Evolutionary conservation across 2,888 invertebrate genomes (phyloP), one percentile per base, ranked within the genome.

Genomic region (Platycheirus rosarum): DNA sequence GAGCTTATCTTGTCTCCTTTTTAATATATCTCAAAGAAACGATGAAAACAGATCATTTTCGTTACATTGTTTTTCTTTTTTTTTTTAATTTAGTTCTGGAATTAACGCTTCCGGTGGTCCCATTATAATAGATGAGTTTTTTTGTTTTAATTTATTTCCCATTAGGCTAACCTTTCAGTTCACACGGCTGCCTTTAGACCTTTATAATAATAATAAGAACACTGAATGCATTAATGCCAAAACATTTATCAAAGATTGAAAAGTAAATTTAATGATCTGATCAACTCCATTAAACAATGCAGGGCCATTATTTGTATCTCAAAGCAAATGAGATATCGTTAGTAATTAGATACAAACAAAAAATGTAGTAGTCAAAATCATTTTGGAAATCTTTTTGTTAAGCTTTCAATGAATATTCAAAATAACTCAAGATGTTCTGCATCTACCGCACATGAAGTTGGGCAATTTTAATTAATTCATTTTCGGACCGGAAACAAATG

Each of bases 401-500:
- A 13, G 5, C 1, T 37, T 18, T 0, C 9, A 55, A 35, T 32
- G 14, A 53, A 53, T n/a, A 18, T 18, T n/a, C n/a, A 5, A 40
- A 55, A 40, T 23, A 57, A 57, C 11, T 14, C 23, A 57, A 57
- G 9, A 23, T 40, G 8, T 13, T 35, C 13, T 14, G 11, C 2
- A 37, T 37, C 20, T 13, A 11, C 37, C 55, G 14, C 55, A 55
- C 55, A 40, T 40, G 53, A 20, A 20, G 37, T 4, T 9, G 6
- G 40, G 23, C 14, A 37, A 20, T 55, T 40, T 57, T 40, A 40
- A 57, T 57, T 40, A 40, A 57, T 57, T 57, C 2, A 35, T 14
- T 37, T 55, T 14, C 20, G 4, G 14, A 37, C n/a, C 16, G 8
- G 23, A 6, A 5, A 40, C 0, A 13, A 57, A 40, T 40, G 55